Evolutionary conservation across 2,113 vertebrate species (phyloP).

Genomic region (Syngnathus scovelli): DNA sequence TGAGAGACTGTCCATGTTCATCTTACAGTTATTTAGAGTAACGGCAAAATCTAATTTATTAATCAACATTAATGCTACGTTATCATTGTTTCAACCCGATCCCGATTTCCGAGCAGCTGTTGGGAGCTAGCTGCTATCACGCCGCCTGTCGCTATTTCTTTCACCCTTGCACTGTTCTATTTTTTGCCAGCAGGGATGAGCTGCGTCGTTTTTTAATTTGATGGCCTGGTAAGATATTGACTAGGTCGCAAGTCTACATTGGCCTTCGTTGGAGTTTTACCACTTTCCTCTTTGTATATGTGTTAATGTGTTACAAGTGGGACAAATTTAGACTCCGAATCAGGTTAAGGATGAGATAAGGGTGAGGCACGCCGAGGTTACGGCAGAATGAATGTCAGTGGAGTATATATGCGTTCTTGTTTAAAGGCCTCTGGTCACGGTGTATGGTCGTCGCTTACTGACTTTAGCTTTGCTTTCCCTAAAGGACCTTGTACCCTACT

Average conservation of each 20-base stretch:
- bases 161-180: slow-evolving; percentile 23
- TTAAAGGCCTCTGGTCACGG: neutral
- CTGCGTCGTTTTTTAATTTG: slow-evolving; percentile 19
- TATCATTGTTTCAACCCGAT: neutral
- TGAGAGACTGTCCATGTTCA: too few species aligned
- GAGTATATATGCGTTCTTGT: slow-evolving; percentile 2
- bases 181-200: slow-evolving; percentile 26
- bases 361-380: slow-evolving; percentile 16
- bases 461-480: slow-evolving; percentile 1
- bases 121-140: slow-evolving; percentile 10
- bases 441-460: slow-evolving; percentile 18
- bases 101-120: slow-evolving; percentile 15
- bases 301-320: slow-evolving; percentile 37
- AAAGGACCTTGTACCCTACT: neutral
- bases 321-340: slow-evolving; percentile 22
- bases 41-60: neutral
- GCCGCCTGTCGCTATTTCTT: slow-evolving; percentile 23
- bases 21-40: neutral
- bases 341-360: slow-evolving; percentile 18
- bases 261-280: slow-evolving; percentile 30
- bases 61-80: neutral
- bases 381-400: neutral
- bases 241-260: slow-evolving; percentile 36
- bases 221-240: slow-evolving; percentile 20
- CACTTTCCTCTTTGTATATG: slow-evolving; percentile 33